Base-by-base conservation (phyloP, 2,888 invertebrate species). In the Cyclophora punctaria region DNA sequence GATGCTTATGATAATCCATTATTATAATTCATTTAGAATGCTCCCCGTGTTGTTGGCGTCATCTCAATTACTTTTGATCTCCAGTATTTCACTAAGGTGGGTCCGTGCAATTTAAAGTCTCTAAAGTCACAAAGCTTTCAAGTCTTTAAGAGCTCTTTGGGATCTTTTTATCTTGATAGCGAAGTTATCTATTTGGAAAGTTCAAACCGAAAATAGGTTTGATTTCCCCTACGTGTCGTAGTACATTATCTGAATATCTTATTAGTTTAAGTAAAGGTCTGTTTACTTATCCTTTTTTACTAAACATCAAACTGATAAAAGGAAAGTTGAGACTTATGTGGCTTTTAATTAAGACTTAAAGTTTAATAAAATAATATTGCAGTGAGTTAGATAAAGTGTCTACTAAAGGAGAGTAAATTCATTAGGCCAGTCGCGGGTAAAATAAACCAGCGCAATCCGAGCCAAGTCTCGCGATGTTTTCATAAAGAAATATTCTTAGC, bases 401-500 rank as follows among this genome's bases (percentile, higher is more conserved):
- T 63, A 58, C 49, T 58, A 59, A 67, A 72, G 69, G 67, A 66
- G 64, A 73, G 67, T 70, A 69, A 72, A 71, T 70, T 71, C 63
- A 72, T 72, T 73, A 75, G 63, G 49, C 56, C 64, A 67, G 65
- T 66, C 61, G 57, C 51, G 58, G 59, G 53, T 65, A 67, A 72
- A 77, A 71, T 72, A 73, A 72, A 69, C 63, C 65, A 63, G 64
- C 60, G 68, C 69, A 75, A 74, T 72, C 73, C 66, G 67, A 72
- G 69, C 68, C 63, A 66, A 70, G 67, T 75, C 69, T 67, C 69
- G 63, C 67, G 69, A 73, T 75, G 73, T 78, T 79, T 79, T 76
- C 71, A 78, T 76, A 76, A 77, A 74, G 73, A 80, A 71, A 72
- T 80, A 79, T 78, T 67, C 67, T 69, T 62, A 67, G 70, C 67